Conservation (phyloP, 1,140 invertebrate species). For the Helicoverpa zea region DNA sequence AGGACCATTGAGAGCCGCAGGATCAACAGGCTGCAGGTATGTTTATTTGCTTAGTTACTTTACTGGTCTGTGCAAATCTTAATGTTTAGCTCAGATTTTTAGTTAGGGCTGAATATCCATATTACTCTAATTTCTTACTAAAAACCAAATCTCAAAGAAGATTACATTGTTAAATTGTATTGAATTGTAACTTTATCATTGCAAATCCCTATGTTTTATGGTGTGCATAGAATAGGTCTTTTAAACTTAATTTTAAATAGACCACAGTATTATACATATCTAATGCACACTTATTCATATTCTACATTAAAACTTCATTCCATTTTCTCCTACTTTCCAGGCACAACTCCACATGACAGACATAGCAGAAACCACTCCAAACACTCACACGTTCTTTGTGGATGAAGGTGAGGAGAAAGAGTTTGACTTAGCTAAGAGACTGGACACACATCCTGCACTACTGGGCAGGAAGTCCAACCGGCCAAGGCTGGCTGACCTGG, state of each 20-base stretch:
- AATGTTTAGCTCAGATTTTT: neutral
- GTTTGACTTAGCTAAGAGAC: constrained; percentile 91
- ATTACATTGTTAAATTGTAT: too few species aligned
- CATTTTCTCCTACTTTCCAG: constrained; percentile 81
- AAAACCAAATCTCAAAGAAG: too few species aligned
- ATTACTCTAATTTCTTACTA: too few species aligned
- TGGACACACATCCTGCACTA: constrained; percentile 92
- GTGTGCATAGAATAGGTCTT: too few species aligned
- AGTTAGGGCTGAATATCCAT: too few species aligned
- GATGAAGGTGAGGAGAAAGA: constrained; percentile 89
- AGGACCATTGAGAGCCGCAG: constrained; percentile 95
- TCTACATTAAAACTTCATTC: neutral
- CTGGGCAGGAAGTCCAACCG: constrained; percentile 91
- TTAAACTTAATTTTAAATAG: too few species aligned
- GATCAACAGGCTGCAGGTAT: constrained; percentile 91
- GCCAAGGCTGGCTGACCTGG: constrained; percentile 88
- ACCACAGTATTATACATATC: too few species aligned
- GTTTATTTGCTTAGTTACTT: neutral
- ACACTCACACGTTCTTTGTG: constrained; percentile 94
- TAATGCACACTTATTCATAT: too few species aligned
- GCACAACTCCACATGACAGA: constrained; percentile 94
- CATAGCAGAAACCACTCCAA: constrained; percentile 88
- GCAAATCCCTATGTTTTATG: too few species aligned
- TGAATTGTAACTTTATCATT: too few species aligned
- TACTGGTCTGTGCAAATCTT: neutral